Conservation (phyloP, 1,140 invertebrate species). For the Temnothorax curvispinosus region DNA sequence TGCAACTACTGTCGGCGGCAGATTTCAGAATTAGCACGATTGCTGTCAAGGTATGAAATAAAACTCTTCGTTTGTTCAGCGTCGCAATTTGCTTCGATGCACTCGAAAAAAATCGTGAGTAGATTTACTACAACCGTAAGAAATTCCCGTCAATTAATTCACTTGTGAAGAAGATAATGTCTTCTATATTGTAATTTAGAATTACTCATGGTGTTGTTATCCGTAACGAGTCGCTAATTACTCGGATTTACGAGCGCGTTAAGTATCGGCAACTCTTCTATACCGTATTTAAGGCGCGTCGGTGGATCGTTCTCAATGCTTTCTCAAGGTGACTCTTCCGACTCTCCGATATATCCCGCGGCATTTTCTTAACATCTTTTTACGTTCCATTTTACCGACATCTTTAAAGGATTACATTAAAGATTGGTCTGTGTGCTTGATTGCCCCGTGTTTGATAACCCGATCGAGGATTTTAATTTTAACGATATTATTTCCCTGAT, state of each 20-base stretch:
- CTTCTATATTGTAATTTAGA: conserved; percentile 43
- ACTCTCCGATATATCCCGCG: conserved; percentile 30
- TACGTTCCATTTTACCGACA: conserved; percentile 15
- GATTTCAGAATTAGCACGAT: conserved; percentile 17
- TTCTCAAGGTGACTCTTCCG: conserved; percentile 65
- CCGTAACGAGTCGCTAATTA: conserved; percentile 75
- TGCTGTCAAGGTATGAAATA: neutral
- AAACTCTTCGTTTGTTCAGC: neutral
- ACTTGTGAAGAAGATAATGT: neutral
- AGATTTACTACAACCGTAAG: conserved; percentile 8
- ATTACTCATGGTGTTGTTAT: conserved; percentile 61
- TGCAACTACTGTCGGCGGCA: neutral
- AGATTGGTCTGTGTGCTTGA: neutral
- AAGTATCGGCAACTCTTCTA: conserved; percentile 65
- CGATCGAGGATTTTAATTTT: conserved; percentile 17
- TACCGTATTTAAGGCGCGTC: conserved; percentile 47
- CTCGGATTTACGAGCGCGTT: conserved; percentile 76
- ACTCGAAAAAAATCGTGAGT: neutral
- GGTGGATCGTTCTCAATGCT: conserved; percentile 40
- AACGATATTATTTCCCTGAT: conserved; percentile 31
- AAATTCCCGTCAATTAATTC: neutral
- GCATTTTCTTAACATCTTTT: conserved; percentile 28
- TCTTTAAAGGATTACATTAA: conserved; percentile 29
- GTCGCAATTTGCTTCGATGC: neutral
- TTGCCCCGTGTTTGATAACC: conserved; percentile 19